These are phyloP conservation scores for Drosophila dunni DNA, from an alignment of 1,140 invertebrate species.

Conservation along the genomic window DNA sequence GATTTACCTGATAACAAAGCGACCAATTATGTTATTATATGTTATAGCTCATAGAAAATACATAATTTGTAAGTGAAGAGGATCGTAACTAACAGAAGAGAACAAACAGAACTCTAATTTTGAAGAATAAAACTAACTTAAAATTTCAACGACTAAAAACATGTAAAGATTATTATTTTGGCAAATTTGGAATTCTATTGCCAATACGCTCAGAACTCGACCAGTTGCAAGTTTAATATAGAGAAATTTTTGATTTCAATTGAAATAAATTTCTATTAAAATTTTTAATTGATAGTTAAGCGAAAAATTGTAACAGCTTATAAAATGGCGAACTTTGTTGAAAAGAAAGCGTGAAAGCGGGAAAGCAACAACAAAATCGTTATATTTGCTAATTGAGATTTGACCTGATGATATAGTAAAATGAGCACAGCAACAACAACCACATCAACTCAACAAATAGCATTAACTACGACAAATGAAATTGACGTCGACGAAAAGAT, in stretches of 20 bases:
- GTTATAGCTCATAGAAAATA: no score
- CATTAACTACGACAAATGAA: slow-evolving; percentile 58
- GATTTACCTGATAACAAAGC: no score
- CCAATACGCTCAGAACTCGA: slow-evolving; percentile 23
- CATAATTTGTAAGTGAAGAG: no score
- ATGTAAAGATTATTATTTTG: not conserved
- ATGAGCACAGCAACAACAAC: slow-evolving; percentile 67
- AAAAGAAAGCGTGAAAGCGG: slow-evolving; percentile 55
- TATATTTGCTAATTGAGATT: slow-evolving; percentile 82
- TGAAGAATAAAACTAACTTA: no score
- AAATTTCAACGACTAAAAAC: not conserved
- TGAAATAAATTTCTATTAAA: slow-evolving; percentile 83
- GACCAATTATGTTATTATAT: no score
- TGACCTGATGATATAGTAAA: slow-evolving; percentile 79
- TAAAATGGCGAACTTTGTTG: slow-evolving; percentile 42
- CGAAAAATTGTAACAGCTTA: slow-evolving; percentile 48
- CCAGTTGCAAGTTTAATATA: slow-evolving; percentile 39
- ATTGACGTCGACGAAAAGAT: slow-evolving; percentile 79
- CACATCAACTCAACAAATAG: slow-evolving; percentile 41
- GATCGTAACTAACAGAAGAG: no score
- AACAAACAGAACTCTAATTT: no score
- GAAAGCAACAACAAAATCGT: slow-evolving; percentile 73
- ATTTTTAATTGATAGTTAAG: slow-evolving; percentile 82
- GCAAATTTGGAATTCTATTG: slow-evolving; percentile 28
- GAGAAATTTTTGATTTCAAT: slow-evolving; percentile 81